phyloP scores from a whole-genome alignment of 2,113 vertebrate species.

The Danionella cerebrum region DNA sequence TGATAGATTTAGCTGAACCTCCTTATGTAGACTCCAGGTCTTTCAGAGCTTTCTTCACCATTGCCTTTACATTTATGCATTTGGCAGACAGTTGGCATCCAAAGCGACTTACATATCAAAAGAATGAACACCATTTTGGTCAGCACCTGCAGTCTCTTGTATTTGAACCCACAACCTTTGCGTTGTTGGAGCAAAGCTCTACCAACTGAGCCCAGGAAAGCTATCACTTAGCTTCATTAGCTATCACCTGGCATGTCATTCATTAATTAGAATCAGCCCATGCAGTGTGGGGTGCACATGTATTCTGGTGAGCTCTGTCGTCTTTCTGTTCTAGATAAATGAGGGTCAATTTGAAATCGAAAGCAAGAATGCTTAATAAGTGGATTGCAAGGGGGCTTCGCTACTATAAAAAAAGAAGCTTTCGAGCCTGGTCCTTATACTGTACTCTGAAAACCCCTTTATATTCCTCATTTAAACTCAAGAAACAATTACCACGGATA shows the following conservation, averaged over 20 bases:
- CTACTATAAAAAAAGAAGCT: conserved; percentile 55
- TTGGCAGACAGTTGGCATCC: no score
- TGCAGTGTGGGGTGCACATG: conserved; percentile 44
- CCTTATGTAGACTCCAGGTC: no score
- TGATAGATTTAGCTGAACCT: no score
- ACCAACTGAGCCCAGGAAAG: no score
- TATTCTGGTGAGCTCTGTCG: conserved; percentile 60
- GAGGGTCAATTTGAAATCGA: conserved; percentile 61
- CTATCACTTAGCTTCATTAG: no score
- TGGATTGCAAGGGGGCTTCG: neutral
- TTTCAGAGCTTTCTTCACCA: no score
- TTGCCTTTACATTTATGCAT: no score
- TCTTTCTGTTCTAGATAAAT: conserved; percentile 67
- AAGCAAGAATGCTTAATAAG: conserved; percentile 61
- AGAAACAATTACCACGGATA: neutral
- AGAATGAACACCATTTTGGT: no score
- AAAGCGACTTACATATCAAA: no score
- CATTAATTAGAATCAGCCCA: conserved; percentile 67
- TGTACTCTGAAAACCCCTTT: conserved; percentile 31
- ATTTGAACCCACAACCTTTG: no score
- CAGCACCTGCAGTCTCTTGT: no score
- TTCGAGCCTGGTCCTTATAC: conserved; percentile 48
- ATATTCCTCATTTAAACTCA: conserved; percentile 22
- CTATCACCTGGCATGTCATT: conserved; percentile 70
- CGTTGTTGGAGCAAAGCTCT: no score